Base-by-base conservation (phyloP, 2,797 vertebrate species). In the Phrynocephalus guinanensis region DNA sequence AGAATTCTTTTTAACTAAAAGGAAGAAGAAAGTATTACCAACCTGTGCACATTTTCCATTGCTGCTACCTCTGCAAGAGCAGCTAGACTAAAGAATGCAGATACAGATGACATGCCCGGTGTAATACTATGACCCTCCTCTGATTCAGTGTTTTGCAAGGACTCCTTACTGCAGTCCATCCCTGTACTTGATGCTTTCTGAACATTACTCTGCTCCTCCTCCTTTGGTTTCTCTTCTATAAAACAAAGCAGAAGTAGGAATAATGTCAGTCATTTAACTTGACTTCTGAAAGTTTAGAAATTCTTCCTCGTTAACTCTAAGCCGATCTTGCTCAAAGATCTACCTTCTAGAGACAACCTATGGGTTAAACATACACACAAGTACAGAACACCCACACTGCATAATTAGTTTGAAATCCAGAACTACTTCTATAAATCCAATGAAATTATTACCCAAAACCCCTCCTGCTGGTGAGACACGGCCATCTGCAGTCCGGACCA, bases 11-110 rank as follows among this genome's bases (percentile, higher is more conserved):
- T 91, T n/a, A 56, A 72, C 30, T 3, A 70, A 68, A 2, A 2
- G 38, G 1, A 0, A 73, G 85, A 87, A 78, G 79, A 52, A 52
- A 81, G 52, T 88, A 48, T 1, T 52, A 67, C 94, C 83, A 33
- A 99, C 99, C 98, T 99, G 97, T 99, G 98, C 94, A 97, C 98
- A 1, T 99, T 99, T 95, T 99, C 99, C 99, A 99, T 99, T 95
- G 99, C 99, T 44, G 99, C 99, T 30, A 99, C 99, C 93, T 99
- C 99, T 8, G 99, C 99, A n/a, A 99, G 98, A 30, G 99, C 99
- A 26, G 98, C 97, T 84, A 99, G 96, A 95, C 99, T 99, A 92
- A 99, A 99, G 96, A 99, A 99, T 0, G 98, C 97, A 84, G 98
- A 97, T 90, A 96, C 94, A 0, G 97, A 93, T 87, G 97, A 97